These are phyloP conservation scores for Sussaba pulchella DNA, from an alignment of 2,888 invertebrate species.

Conservation along the genomic window DNA sequence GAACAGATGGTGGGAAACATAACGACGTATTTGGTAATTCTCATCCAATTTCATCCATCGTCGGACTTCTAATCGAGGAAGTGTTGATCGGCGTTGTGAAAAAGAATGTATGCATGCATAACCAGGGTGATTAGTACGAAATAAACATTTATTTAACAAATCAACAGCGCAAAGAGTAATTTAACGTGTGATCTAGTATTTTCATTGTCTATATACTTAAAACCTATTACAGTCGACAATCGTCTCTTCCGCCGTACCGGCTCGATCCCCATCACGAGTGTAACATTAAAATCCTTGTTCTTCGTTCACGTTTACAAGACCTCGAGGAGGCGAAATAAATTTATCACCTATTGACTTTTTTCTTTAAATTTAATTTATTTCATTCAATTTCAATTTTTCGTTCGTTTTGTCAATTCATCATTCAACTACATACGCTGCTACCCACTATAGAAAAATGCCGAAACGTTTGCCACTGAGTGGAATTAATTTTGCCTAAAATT, in stretches of 20 bases:
- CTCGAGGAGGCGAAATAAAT: slow-evolving; percentile 38
- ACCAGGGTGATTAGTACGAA: neutral
- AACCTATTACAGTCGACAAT: slow-evolving; percentile 55
- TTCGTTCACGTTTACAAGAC: slow-evolving; percentile 11
- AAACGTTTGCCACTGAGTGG: slow-evolving; percentile 44
- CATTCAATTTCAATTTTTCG: neutral
- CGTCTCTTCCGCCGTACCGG: slow-evolving; percentile 43
- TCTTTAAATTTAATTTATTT: slow-evolving; percentile 35
- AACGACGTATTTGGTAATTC: slow-evolving; percentile 72
- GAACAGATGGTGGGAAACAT: slow-evolving; percentile 67
- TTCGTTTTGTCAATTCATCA: slow-evolving; percentile 19
- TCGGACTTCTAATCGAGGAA: slow-evolving; percentile 5
- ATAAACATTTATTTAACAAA: slow-evolving; percentile 69
- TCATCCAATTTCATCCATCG: slow-evolving; percentile 70
- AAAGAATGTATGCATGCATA: neutral
- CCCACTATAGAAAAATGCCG: slow-evolving; percentile 35
- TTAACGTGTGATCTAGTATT: slow-evolving; percentile 72
- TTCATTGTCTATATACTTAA: slow-evolving; percentile 40
- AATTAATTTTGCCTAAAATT: slow-evolving; percentile 53
- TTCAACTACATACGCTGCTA: slow-evolving; percentile 48
- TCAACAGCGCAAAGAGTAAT: slow-evolving; percentile 77
- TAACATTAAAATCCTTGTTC: slow-evolving; percentile 20
- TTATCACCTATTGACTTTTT: slow-evolving; percentile 27
- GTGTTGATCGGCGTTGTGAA: neutral
- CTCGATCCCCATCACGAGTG: slow-evolving; percentile 51